Evolutionary conservation across 2,797 vertebrate species (phyloP), one percentile per base, ranked within the genome.

Genomic region (Ptychobarbus kaznakovi): DNA sequence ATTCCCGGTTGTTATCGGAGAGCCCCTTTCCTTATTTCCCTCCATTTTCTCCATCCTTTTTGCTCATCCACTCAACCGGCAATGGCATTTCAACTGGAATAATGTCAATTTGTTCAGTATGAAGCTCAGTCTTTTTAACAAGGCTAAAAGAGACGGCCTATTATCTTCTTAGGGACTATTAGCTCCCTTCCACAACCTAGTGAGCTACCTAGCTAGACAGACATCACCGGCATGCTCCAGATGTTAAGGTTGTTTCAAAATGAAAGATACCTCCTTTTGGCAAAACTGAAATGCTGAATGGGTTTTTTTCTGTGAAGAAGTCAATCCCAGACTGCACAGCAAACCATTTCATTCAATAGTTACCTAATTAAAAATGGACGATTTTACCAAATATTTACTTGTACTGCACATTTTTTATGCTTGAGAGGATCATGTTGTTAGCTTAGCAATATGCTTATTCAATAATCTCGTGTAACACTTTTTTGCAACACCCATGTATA

Each of bases 51-150:
- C 42, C 42, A 68, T 80, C 18, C 56, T 32, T 82, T 84, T 83
- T 83, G 76, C 65, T 25, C 56, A 81, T 15, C 80, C 69, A 58
- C 44, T 86, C 70, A 78, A 35, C 44, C 79, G 66, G 75, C 49
- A 83, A 73, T 28, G 73, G 72, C 81, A 84, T 84, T 88, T 86
- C 83, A 81, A 56, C 83, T 75, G 81, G 87, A 81, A 86, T 86
- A 86, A 89, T 85, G 82, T 86, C 42, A 66, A 65, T 86, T 74
- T 40, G 83, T 75, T 80, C 53, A 38, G 49, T 40, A 77, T 65
- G 76, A 85, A 81, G 53, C n/a, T 22, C 49, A 6, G 61, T 22
- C 28, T 66, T 77, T 61, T 42, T 16, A 56, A 82, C 82, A 35
- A 74, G 79, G n/a, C 18, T 75, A 46, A 42, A 25, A 84, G 86